These are phyloP conservation scores for Drosophila subquinaria DNA, from an alignment of 2,888 invertebrate genomes.

Conservation along the genomic window DNA sequence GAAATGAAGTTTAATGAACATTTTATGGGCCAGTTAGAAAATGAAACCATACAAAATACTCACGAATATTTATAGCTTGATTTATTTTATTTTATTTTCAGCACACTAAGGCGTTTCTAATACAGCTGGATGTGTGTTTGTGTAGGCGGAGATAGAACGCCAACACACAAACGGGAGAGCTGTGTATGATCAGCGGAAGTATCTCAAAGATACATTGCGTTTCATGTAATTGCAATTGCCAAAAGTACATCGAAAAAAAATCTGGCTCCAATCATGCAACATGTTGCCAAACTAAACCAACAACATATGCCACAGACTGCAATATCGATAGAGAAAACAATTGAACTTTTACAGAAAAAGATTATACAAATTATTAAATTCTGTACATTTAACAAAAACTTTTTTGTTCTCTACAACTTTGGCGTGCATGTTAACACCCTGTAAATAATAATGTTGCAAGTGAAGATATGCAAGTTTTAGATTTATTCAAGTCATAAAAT, in stretches of 20 bases:
- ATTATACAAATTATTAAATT: constrained; percentile 55
- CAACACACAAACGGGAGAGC: constrained; percentile 2
- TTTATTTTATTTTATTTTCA: constrained; percentile 59
- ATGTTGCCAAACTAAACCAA: constrained; percentile 50
- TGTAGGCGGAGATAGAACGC: not conserved
- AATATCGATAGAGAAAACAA: constrained; percentile 8
- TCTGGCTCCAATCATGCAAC: constrained; percentile 56
- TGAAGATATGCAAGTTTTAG: not conserved
- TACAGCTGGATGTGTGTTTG: constrained; percentile 1
- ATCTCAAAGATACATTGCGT: constrained; percentile 31
- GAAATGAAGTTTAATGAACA: constrained; percentile 66
- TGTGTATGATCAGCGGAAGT: constrained; percentile 32
- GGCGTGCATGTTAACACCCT: constrained; percentile 31
- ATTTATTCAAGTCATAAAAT: not conserved
- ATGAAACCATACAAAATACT: constrained; percentile 10
- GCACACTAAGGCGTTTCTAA: constrained; percentile 32
- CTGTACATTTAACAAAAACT: constrained; percentile 36
- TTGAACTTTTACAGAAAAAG: not conserved
- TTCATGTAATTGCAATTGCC: constrained; percentile 58
- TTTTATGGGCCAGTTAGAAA: constrained; percentile 45
- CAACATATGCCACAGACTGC: constrained; percentile 50
- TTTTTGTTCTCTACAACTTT: constrained; percentile 29
- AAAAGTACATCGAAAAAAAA: constrained; percentile 21
- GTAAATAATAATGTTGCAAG: not conserved
- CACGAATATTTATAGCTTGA: constrained; percentile 69